Evolutionary conservation across 2,113 vertebrate genomes (phyloP), one percentile per base, ranked within the genome.

Genomic region (Chloropsis cyanopogon): DNA sequence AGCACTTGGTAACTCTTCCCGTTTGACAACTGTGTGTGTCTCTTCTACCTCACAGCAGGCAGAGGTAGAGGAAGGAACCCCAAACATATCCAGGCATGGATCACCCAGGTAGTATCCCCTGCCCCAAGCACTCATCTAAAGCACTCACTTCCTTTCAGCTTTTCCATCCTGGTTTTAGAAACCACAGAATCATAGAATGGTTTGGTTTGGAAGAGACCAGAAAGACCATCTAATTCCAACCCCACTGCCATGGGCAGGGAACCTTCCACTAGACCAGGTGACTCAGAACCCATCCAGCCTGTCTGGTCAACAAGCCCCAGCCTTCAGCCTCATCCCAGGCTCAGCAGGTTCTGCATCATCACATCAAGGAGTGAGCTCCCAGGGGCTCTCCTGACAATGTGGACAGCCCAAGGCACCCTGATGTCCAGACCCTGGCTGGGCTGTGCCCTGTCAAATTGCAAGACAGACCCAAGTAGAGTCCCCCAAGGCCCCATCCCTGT

Each of bases 41-140:
- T 2, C 42, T 82, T 54, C 39, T 22, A 37, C 0, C 0, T 35
- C 35, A 31, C 23, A 11, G 26, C 0, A 2, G 31, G 20, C 49
- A 56, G 56, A 83, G 37, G 12, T 4, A 4, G 17, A 57, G 23
- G 37, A 68, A 85, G 26, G 24, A 77, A 35, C 11, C 29, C 63
- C 63, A 49, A 85, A 70, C 9, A 10, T 2, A 60, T 0, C 14
- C 18, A 88, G 23, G 28, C 24, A 46, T 26, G 41, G 50, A 82
- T 53, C 37, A 50, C 13, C 53, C n/a, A 42, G 17, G 10, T 1
- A 53, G 22, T 4, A 31, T 31, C 10, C 11, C 16, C 77, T 25
- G 10, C 21, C 26, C 49, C 44, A 64, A 64, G 33, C 2, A 8
- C 35, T 69, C 42, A 56, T 46, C 18, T 79, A 53, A 37, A 57